Evolutionary conservation across 2,113 vertebrate genomes (phyloP).

Genomic region (Pollachius pollachius): DNA sequence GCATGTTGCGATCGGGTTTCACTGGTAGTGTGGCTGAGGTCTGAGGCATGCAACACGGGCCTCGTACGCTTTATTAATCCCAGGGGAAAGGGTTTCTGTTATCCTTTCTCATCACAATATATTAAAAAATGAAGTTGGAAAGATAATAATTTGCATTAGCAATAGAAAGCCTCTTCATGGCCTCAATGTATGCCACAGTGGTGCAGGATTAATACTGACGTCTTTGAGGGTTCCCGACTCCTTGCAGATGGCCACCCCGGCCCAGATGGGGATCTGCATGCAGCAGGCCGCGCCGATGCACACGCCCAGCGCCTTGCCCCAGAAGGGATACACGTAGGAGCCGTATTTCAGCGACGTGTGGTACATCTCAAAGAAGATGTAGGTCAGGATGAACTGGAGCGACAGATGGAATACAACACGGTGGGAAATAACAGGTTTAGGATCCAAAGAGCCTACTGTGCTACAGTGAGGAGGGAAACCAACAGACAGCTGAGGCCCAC

Average conservation of each 20-base stretch:
- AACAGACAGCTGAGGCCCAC: conserved; percentile 3
- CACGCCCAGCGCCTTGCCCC: conserved; percentile 78
- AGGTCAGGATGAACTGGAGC: conserved; percentile 77
- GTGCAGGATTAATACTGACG: conserved; percentile 61
- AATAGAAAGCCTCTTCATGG: too few relatives aligned
- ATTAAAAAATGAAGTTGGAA: too few relatives aligned
- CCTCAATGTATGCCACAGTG: too few relatives aligned
- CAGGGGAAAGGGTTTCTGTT: too few relatives aligned
- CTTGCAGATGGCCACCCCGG: conserved; percentile 68
- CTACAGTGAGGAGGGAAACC: background rate
- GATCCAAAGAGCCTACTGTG: background rate
- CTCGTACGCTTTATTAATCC: too few relatives aligned
- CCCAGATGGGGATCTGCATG: conserved; percentile 81
- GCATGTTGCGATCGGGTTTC: too few relatives aligned
- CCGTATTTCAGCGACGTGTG: conserved; percentile 71
- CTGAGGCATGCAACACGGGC: too few relatives aligned
- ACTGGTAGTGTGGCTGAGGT: too few relatives aligned
- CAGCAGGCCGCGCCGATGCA: conserved; percentile 77
- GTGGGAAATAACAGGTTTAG: too few relatives aligned
- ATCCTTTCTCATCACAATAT: too few relatives aligned
- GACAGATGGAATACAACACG: conserved; percentile 9
- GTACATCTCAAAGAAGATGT: conserved; percentile 82
- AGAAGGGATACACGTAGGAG: conserved; percentile 68
- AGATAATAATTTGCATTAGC: too few relatives aligned
- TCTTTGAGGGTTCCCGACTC: conserved; percentile 77